Evolutionary conservation across 2,113 vertebrate genomes (phyloP).

Genomic region (Caloenas nicobarica): DNA sequence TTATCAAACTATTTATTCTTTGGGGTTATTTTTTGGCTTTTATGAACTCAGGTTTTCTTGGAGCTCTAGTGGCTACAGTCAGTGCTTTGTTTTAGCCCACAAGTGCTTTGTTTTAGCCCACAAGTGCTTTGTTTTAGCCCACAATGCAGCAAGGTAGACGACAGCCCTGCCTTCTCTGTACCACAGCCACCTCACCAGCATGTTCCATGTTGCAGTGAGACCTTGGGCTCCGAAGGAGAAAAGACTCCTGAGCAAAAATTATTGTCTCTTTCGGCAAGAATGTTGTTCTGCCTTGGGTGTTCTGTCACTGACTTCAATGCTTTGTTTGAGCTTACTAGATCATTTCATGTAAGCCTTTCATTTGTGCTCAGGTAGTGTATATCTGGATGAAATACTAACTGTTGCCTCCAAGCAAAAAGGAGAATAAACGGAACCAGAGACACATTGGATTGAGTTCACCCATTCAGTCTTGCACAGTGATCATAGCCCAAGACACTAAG

Average conservation of each 20-base stretch:
- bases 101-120: no score
- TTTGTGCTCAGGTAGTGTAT: background rate
- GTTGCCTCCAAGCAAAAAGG: background rate
- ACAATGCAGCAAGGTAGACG: background rate
- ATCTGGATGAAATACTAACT: background rate
- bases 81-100: background rate
- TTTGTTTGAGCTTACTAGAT: background rate
- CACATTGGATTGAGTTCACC: background rate
- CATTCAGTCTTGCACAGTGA: background rate
- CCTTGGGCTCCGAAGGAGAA: no score
- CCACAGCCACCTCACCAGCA: background rate
- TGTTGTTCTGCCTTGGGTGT: background rate
- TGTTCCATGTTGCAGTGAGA: background rate
- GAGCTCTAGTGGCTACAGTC: background rate
- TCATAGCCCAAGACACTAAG: background rate
- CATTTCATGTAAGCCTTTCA: background rate
- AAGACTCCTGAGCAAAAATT: background rate
- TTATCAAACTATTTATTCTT: background rate
- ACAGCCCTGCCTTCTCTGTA: background rate
- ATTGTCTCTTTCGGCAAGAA: background rate
- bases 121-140: background rate
- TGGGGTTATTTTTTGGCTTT: background rate
- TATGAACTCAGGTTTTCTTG: background rate
- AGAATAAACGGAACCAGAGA: background rate
- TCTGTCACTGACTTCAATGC: background rate